Evolutionary conservation across 2,113 vertebrate species (phyloP), one percentile per base, ranked within the genome.

Genomic region (Montifringilla adamsi): DNA sequence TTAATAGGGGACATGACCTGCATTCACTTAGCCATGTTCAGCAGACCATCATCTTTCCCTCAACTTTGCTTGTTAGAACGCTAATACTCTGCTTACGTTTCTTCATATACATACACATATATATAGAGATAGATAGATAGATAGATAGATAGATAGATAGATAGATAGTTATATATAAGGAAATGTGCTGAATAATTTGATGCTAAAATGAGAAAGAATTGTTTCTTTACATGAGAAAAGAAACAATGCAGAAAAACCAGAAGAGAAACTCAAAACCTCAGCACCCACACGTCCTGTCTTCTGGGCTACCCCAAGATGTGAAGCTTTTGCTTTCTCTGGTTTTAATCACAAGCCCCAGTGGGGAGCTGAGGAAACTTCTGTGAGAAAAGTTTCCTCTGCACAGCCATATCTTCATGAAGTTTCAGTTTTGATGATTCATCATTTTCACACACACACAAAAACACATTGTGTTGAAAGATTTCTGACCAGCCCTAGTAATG

Each of bases 381-480:
- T 80, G 46, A 68, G 63, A 88, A 93, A 96, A 94, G 50, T 95
- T 96, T 90, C 24, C 52, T 81, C 46, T 73, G 15, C 37, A 26
- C 23, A 92, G 63, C 63, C 14, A 3, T 55, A 75, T 84, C 76
- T 84, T 74, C 86, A 59, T 63, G 91, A 93, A 95, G 92, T 95
- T 94, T 92, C 82, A 59, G 72, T 86, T 94, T 93, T 95, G 88
- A 94, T 96, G 95, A 96, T 93, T 97, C 94, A 96, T 93, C 93
- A 92, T 89, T 94, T 95, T 96, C 78, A 93, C 88, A 86, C 59
- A 91, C 69, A 88, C 26, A 85, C 10, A 96, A 90, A 94, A 85
- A 2, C 55, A 88, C 72, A 92, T 89, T 94, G 83, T 93, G 59
- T 80, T 92, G 94, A 86, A 97, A 94, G 88, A 95, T 92, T 94